A percentile compares a stretch with the other conserved stretches of the same genome.
phyloP scores from a whole-genome alignment of 2,113 vertebrate species.

The Saguinus midas region DNA sequence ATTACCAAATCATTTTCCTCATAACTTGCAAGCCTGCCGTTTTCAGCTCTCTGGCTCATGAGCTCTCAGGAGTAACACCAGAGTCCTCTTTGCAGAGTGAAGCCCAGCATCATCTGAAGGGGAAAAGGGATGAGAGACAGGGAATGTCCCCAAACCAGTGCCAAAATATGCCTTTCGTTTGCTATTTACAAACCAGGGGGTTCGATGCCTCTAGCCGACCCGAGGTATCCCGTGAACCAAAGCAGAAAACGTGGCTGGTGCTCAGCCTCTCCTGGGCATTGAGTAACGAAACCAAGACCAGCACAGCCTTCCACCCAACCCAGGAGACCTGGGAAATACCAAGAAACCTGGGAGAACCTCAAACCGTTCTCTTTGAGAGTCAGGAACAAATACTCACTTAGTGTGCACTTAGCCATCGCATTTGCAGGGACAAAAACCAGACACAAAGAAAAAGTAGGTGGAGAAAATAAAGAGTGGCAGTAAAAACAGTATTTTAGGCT shows the following conservation, averaged over 20 bases:
- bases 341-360: neutral
- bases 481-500: constrained; percentile 86
- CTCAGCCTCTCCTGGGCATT: constrained; percentile 1
- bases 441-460: constrained; percentile 75
- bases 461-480: constrained; percentile 83
- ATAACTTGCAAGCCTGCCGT: constrained; percentile 77
- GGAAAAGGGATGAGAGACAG: constrained; percentile 13
- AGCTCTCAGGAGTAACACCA: constrained; percentile 8
- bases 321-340: constrained; percentile 2
- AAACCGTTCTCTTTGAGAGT: neutral
- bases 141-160: constrained; percentile 80
- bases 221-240: constrained; percentile 41
- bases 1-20: constrained; percentile 86
- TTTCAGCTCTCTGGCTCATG: too few species aligned
- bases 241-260: neutral
- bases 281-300: constrained; percentile 40
- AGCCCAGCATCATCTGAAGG: constrained; percentile 35
- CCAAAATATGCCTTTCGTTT: constrained; percentile 88
- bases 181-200: constrained; percentile 92
- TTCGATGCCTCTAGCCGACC: constrained; percentile 85
- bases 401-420: constrained; percentile 74
- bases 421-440: constrained; percentile 77
- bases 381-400: constrained; percentile 76
- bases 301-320: constrained; percentile 10
- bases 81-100: constrained; percentile 23